Conservation (phyloP, 2,113 vertebrate genomes). For the Rhabdornis inornatus region DNA sequence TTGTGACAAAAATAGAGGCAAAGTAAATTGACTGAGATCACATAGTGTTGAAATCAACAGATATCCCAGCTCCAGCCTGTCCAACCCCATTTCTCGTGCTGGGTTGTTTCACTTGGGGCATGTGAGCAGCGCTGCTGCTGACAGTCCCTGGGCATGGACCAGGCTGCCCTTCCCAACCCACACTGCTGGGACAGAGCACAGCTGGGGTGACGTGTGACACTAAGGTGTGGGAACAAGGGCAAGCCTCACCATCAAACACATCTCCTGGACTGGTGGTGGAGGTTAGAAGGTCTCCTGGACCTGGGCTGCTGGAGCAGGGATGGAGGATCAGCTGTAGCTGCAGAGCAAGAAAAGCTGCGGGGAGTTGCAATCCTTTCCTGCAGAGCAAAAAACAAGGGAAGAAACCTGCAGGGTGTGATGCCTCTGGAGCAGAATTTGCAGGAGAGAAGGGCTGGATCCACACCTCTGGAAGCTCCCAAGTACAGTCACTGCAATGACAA, state of each 20-base stretch:
- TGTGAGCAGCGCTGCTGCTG: neutral
- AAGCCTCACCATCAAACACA: neutral
- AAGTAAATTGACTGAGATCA: neutral
- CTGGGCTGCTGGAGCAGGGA: neutral
- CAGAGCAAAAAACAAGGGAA: neutral
- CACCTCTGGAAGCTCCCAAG: neutral
- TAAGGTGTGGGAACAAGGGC: neutral
- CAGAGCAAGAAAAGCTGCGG: neutral
- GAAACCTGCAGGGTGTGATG: neutral
- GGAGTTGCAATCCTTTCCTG: neutral
- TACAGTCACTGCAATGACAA: fast-evolving
- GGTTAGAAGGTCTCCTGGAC: neutral
- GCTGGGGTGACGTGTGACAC: fast-evolving
- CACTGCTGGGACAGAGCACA: neutral
- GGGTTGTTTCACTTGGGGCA: neutral
- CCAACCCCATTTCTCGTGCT: neutral
- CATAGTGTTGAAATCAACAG: neutral
- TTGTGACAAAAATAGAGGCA: neutral
- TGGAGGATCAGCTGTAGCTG: neutral
- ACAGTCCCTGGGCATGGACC: fast-evolving
- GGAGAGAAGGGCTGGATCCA: neutral
- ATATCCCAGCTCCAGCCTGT: neutral
- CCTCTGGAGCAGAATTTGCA: neutral
- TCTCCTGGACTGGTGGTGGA: neutral
- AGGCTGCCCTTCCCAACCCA: neutral